Base-by-base conservation (phyloP, 2,888 invertebrate genomes). In the Tricholauxania praeusta region DNA sequence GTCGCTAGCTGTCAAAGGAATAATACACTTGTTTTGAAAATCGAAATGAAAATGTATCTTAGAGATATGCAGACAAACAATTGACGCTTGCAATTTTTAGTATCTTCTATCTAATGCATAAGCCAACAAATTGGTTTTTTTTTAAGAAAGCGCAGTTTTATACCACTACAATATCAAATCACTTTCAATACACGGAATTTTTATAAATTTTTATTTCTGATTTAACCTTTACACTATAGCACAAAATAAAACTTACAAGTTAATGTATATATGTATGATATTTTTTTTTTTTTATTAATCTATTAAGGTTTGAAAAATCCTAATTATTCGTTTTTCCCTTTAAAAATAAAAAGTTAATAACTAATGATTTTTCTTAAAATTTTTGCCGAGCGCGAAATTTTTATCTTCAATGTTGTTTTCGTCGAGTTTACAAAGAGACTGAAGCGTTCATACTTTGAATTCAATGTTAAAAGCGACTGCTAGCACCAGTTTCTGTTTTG, bases 381-480 rank as follows among this genome's bases (percentile, higher is more conserved):
- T 71, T 67, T 68, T 59, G 72, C 67, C 73, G 72, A 75, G 72
- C 77, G 77, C 77, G 77, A 28, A 68, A 17, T 68, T 52, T 76
- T 51, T 55, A 62, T 28, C 51, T 75, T 74, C 78, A 76, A 76
- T 78, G 71, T 72, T 71, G 69, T 71, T 74, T 75, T 76, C 77
- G 77, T 77, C 76, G 79, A 77, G 78, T 78, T 78, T 78, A 74
- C 75, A 75, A 72, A 74, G 76, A 78, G 77, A 79, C 79, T 79
- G 77, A 78, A 74, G 67, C 66, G 74, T 74, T 72, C 60, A 39
- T 52, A 70, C 71, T 28, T 51, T 17, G 39, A 59, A 53, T 53
- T 39, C 57, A 14, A 32, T 72, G 55, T 72, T 68, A 51, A 72
- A 72, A 68, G 67, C 53, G 32, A 28, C 59, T 12, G n/a, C 59